A percentile compares a stretch with the other conserved stretches of the same genome.
These are phyloP conservation scores for Channa argus DNA, from an alignment of 2,113 vertebrate genomes.

Conservation along the genomic window DNA sequence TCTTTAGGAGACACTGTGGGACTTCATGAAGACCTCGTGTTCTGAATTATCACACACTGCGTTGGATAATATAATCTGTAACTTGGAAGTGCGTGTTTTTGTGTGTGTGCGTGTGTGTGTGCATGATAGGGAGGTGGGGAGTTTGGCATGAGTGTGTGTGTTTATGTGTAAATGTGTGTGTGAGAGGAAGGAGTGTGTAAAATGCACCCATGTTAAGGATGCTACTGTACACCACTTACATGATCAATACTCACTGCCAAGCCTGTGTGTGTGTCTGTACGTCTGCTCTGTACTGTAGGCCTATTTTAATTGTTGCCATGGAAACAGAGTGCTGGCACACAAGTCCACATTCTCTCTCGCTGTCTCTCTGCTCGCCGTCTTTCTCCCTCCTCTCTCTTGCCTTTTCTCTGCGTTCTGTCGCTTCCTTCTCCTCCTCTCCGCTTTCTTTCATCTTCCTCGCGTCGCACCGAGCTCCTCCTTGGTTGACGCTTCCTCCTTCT, in stretches of 20 bases:
- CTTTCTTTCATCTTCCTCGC: constrained; percentile 41
- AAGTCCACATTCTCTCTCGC: constrained; percentile 78
- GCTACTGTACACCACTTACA: constrained; percentile 31
- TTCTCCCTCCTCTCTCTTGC: background rate
- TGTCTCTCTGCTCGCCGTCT: constrained; percentile 18
- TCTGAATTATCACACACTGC: constrained; percentile 44
- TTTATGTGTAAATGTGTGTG: constrained; percentile 44
- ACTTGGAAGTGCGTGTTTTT: constrained; percentile 14
- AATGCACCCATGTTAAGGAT: constrained; percentile 23
- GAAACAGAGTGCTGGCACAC: constrained; percentile 86
- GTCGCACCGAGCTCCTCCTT: constrained; percentile 33
- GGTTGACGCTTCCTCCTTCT: constrained; percentile 19
- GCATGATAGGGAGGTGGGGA: too few species aligned
- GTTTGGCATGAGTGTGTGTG: too few species aligned
- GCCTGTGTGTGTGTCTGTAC: constrained; percentile 38
- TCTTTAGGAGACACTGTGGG: constrained; percentile 42
- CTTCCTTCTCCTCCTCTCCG: constrained; percentile 7
- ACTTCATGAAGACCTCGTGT: constrained; percentile 57
- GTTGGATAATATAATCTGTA: constrained; percentile 53
- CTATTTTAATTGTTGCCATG: constrained; percentile 88
- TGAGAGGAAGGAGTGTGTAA: constrained; percentile 31
- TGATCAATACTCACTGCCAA: constrained; percentile 55
- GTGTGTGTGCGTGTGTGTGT: constrained; percentile 22
- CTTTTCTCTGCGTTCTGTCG: background rate
- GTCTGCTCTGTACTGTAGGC: constrained; percentile 63